Evolutionary conservation across 2,113 vertebrate genomes (phyloP), one percentile per base, ranked within the genome.

Genomic region (Puma concolor): DNA sequence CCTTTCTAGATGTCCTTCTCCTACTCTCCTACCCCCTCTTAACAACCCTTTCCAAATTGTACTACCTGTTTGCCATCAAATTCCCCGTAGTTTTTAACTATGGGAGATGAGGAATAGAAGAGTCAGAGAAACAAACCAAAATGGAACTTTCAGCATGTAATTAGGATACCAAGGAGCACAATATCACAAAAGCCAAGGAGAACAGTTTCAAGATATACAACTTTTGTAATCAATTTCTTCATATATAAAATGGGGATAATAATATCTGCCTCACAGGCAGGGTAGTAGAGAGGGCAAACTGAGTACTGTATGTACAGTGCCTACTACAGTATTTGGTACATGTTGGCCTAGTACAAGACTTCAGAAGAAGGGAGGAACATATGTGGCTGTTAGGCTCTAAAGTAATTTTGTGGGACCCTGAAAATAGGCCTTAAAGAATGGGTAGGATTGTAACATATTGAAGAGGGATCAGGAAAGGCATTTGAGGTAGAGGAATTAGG

Each of bases 181-280:
- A 23, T 86, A 76, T 89, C 54, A 85, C 83, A 94, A 87, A 92
- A 96, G 27, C 27, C 44, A 97, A 72, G 54, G 31, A 74, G 3
- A 64, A 79, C 52, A 67, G 12, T 69, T 91, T 88, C 63, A 93
- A 95, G 54, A 33, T 83, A 60, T 44, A 82, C 21, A 94, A 38
- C 7, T 2, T 36, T 82, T 19, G 3, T 5, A 27, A 38, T 95
- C 36, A 92, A 38, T 91, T 95, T 95, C 41, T 84, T 93, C 38
- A 91, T 74, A 48, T 67, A 29, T 36, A 93, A 97, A 95, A 91
- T 84, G 79, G 48, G 19, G n/a, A 74, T 93, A 48, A 86, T 77
- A 87, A 96, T 69, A 41, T 31, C 33, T 97, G 80, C 41, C 74
- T 94, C 36, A 95, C 12, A 83, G 38, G 38, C 52, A 97, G 76